Evolutionary conservation across 2,888 invertebrate genomes (phyloP).

Genomic region (Nyleta sp.): DNA sequence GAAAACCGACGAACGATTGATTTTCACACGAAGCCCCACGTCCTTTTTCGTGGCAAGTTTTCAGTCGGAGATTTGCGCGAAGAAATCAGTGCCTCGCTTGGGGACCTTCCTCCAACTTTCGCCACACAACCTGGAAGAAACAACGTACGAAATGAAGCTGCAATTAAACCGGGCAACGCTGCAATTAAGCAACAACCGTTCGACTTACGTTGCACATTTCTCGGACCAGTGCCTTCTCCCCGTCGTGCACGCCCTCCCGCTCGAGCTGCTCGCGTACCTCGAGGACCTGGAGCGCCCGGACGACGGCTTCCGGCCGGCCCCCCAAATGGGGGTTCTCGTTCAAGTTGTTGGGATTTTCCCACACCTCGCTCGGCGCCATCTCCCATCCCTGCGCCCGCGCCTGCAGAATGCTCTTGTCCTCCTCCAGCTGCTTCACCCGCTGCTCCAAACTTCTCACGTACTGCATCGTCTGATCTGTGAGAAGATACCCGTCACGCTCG

Average conservation of each 20-base stretch:
- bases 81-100: constrained; percentile 82
- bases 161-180: constrained; percentile 19
- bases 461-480: constrained; percentile 92
- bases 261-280: constrained; percentile 95
- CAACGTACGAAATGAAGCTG: constrained; percentile 1
- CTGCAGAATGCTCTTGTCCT: constrained; percentile 87
- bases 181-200: constrained; percentile 10
- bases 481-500: constrained; percentile 50
- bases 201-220: constrained; percentile 96
- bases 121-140: constrained; percentile 90
- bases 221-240: constrained; percentile 95
- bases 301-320: constrained; percentile 94
- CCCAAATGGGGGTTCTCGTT: constrained; percentile 82
- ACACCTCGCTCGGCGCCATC: constrained; percentile 78
- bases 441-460: constrained; percentile 96
- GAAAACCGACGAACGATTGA: too few relatives aligned
- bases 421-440: constrained; percentile 92
- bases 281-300: constrained; percentile 95
- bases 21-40: too few relatives aligned
- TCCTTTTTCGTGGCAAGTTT: background rate
- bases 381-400: constrained; percentile 81
- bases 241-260: constrained; percentile 88
- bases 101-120: constrained; percentile 94
- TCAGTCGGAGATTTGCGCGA: background rate
- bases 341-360: constrained; percentile 73